A percentile compares a stretch with the other conserved stretches of the same genome.
Conservation (phyloP, 2,888 invertebrate genomes). For the Prionchulus punctatus region DNA sequence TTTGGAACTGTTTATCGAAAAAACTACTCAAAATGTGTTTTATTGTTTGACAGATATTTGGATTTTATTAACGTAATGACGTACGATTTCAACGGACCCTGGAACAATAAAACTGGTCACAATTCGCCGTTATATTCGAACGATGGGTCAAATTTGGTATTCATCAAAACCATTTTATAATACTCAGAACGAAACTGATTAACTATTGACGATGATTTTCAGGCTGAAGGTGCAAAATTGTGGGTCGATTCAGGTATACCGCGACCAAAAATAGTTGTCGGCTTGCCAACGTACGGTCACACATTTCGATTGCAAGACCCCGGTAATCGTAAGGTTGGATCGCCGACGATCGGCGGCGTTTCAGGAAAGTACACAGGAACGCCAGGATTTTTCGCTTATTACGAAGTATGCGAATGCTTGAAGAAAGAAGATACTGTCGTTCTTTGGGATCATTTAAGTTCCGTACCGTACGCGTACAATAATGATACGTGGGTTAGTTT, state of each 20-base stretch:
- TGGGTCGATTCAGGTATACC: slow-evolving; percentile 19
- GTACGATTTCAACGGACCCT: slow-evolving; percentile 31
- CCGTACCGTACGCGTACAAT: slow-evolving; percentile 11
- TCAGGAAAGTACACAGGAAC: slow-evolving; percentile 33
- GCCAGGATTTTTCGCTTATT: slow-evolving; percentile 56
- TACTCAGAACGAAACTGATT: too few species aligned
- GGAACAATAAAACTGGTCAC: slow-evolving; percentile 29
- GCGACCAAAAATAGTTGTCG: slow-evolving; percentile 20
- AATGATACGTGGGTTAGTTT: slow-evolving; percentile 18
- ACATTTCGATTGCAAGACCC: slow-evolving; percentile 35
- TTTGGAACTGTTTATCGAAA: too few species aligned
- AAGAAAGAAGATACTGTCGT: not conserved
- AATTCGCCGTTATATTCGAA: slow-evolving; percentile 27
- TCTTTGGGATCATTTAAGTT: slow-evolving; percentile 4
- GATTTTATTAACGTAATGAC: slow-evolving; percentile 17
- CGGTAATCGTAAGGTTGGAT: slow-evolving; percentile 49
- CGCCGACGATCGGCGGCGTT: slow-evolving; percentile 55
- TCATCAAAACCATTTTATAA: not conserved
- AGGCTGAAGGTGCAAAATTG: slow-evolving; percentile 16
- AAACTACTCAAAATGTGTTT: too few species aligned
- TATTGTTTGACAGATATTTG: too few species aligned
- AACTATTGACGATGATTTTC: too few species aligned
- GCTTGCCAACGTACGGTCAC: slow-evolving; percentile 25
- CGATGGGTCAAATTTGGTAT: slow-evolving; percentile 4
- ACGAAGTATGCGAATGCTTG: slow-evolving; percentile 23